A percentile compares a stretch with the other conserved stretches of the same genome.
phyloP scores from a whole-genome alignment of 2,113 vertebrate genomes.

The Laticauda laticaudata region DNA sequence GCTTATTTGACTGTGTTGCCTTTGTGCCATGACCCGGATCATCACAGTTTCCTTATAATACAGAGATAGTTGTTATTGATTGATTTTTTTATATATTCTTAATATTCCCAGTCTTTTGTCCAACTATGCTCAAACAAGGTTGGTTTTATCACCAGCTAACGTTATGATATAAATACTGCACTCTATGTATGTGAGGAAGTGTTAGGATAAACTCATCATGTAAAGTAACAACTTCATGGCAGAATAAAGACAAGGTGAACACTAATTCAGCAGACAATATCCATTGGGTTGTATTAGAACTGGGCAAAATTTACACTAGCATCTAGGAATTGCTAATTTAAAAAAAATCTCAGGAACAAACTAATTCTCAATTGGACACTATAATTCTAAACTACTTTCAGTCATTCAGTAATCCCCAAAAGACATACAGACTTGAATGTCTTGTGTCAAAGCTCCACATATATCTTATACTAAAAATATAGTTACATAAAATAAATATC shows the following conservation, averaged over 20 bases:
- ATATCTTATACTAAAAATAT: conserved; percentile 62
- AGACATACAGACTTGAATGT: conserved; percentile 17
- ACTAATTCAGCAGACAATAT: not conserved
- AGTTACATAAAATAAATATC: not conserved
- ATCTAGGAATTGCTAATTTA: not conserved
- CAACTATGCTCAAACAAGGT: not conserved
- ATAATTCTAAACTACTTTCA: conserved; percentile 30
- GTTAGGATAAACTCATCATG: not conserved
- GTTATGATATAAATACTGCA: not conserved
- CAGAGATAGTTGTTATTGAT: not conserved
- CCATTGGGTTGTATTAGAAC: not conserved
- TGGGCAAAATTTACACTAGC: not conserved
- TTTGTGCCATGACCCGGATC: no score
- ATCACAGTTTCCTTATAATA: not conserved
- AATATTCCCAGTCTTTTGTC: not conserved
- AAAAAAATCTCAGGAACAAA: conserved; percentile 3
- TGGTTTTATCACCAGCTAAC: not conserved
- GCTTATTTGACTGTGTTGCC: no score
- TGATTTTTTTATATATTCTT: not conserved
- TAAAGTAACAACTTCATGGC: not conserved
- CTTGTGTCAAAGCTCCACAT: conserved; percentile 56
- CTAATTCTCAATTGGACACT: conserved; percentile 24
- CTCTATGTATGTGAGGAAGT: not conserved
- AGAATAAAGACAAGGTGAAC: not conserved
- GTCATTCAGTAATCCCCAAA: conserved; percentile 27